Evolutionary conservation across 2,113 vertebrate genomes (phyloP), one percentile per base, ranked within the genome.

Genomic region (Psilopogon haemacephalus): DNA sequence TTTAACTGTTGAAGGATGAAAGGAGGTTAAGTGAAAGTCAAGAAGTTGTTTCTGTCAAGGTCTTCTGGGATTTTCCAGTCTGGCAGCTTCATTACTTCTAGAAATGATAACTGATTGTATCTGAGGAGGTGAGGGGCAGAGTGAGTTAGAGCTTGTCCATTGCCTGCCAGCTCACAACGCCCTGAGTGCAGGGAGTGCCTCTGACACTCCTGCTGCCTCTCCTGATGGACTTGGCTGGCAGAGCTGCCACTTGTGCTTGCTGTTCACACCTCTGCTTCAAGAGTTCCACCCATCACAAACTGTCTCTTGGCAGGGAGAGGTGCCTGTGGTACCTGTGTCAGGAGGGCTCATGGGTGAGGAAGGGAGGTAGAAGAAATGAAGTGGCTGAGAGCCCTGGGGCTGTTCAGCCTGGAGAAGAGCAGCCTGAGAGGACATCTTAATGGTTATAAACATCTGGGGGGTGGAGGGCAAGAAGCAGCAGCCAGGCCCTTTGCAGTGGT

Each of bases 81-180:
- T 91, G 92, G 95, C 88, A 95, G 91, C 67, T 95, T 95, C 88
- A 96, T 97, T 97, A 96, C 94, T 95, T 95, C 64, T 69, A 90
- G 85, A 94, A 94, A 94, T 80, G 91, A 93, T 92, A 96, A 90
- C 86, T 88, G 95, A 95, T 88, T 85, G 79, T 94, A 86, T 96
- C 95, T 93, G 93, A 96, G 94, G 52, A 90, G 71, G 65, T 52
- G 69, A 84, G 50, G 59, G 64, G 82, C 59, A 89, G 70, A 91
- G 56, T 40, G 71, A 94, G 95, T 96, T 95, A 83, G 84, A 74
- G 94, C 17, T 15, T 88, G 89, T 84, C 90, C 44, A 60, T 93
- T 65, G 64, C 86, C 93, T 96, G 95, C 95, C 97, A 97, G 90
- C 64, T 86, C 86, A 82, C 48, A 87, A 20, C 44, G 73, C 88